Base-by-base conservation (phyloP, 2,888 invertebrate species). In the Melieria omissa region DNA sequence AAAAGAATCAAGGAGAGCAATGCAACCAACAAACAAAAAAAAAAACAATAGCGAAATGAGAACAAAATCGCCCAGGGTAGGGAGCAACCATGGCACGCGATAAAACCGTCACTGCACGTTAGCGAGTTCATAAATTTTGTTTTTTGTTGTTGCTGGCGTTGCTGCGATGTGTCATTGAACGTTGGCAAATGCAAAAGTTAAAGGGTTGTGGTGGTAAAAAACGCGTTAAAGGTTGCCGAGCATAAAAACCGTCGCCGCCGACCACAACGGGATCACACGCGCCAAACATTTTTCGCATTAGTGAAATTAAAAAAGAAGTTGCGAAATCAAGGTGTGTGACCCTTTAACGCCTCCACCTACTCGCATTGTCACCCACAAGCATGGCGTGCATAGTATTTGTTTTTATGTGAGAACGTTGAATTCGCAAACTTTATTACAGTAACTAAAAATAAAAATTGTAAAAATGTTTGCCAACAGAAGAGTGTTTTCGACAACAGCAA, bases 251-350 rank as follows among this genome's bases (percentile, higher is more conserved):
- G 29, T 2, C 29, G 29, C 29, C 29, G 29, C 29, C 29, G 29
- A 29, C 29, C 29, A 29, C 29, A 16, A 16, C 16, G 16, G 16
- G 1, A 29, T 29, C 29, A 29, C 29, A 29, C 7, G 42, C 44
- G 42, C 10, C 44, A 42, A 44, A 49, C 8, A 16, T 65, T 62
- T 65, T 55, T 54, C 46, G 69, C 63, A 70, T 70, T 60, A 66
- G 47, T 52, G 14, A 69, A 70, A 74, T 74, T 70, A 54, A 63
- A 63, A 66, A 14, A 29, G 29, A 29, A 29, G 29, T 42, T n/a
- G 58, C 63, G 62, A 67, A 47, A 10, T 1, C 62, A 80, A 82
- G 82, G 82, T 82, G 79, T 80, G 80, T 82, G 82, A 82, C 81
- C 81, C 80, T 78, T 79, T 73, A 61, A 16, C 70, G 76, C 14